Percentiles rank a stretch among this genome's conserved stretches.
Evolutionary conservation across 2,113 vertebrate species (phyloP).

Genomic region (Malurus cyaneus): DNA sequence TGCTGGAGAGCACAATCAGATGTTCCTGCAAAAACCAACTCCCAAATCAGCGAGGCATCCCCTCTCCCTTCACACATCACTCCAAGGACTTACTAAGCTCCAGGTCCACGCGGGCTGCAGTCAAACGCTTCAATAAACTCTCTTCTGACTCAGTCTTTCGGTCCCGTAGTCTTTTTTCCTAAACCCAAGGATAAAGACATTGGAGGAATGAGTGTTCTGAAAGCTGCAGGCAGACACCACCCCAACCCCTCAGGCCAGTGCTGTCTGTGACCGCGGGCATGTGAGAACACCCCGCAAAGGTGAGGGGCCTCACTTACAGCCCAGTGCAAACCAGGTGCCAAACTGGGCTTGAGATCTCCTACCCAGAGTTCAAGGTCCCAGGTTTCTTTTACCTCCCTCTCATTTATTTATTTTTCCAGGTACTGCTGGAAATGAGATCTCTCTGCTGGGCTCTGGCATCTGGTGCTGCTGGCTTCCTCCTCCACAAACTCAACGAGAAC

Average conservation of each 20-base stretch:
- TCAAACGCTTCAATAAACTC: constrained; percentile 84
- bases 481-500: background rate
- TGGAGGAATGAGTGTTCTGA: fast-evolving
- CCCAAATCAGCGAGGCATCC: fast-evolving
- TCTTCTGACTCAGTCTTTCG: constrained; percentile 91
- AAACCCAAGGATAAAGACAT: background rate
- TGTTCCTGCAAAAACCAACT: fast-evolving
- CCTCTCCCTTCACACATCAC: background rate
- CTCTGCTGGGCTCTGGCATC: background rate
- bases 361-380: background rate
- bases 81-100: constrained; percentile 84
- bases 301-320: background rate
- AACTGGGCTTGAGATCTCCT: background rate
- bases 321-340: background rate
- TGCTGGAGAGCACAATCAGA: background rate
- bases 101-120: constrained; percentile 80
- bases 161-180: constrained; percentile 89
- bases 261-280: fast-evolving
- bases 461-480: background rate
- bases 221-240: background rate
- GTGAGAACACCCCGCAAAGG: background rate
- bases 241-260: background rate
- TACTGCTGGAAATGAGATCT: background rate
- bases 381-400: background rate
- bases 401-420: constrained; percentile 10